Evolutionary conservation across 1,140 invertebrate genomes (phyloP).

Genomic region (Homalodisca vitripennis): DNA sequence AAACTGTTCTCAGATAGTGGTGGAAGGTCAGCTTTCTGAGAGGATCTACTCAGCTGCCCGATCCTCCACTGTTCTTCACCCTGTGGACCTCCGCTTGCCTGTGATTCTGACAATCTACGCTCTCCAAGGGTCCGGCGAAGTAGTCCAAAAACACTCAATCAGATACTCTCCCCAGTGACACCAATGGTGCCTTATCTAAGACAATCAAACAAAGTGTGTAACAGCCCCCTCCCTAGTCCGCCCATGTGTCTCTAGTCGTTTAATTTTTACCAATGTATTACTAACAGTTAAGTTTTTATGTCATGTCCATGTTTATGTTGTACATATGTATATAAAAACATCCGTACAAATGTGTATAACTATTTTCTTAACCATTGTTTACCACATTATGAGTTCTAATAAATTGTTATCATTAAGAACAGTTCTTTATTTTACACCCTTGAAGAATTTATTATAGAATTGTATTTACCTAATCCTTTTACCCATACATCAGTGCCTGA

Average conservation of each 20-base stretch:
- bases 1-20: slow-evolving; percentile 2
- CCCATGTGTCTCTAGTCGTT: slow-evolving; percentile 24
- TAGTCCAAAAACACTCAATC: slow-evolving; percentile 9
- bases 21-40: slow-evolving; percentile 25
- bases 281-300: slow-evolving; percentile 15
- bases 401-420: slow-evolving; percentile 22
- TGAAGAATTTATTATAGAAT: too few species aligned
- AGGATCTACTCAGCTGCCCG: slow-evolving; percentile 21
- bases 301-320: slow-evolving; percentile 8
- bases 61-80: slow-evolving; percentile 10
- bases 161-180: not conserved
- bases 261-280: slow-evolving; percentile 16
- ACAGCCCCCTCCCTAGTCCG: slow-evolving; percentile 11
- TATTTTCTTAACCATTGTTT: slow-evolving; percentile 24
- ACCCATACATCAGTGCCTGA: too few species aligned
- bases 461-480: too few species aligned
- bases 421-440: too few species aligned
- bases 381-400: slow-evolving; percentile 17
- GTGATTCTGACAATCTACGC: not conserved
- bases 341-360: slow-evolving; percentile 11
- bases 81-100: slow-evolving; percentile 22
- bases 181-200: too few species aligned
- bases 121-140: not conserved
- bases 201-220: too few species aligned
- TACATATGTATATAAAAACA: slow-evolving; percentile 18